Conservation (phyloP, 2,113 vertebrate species). For the Varanus komodoensis region DNA sequence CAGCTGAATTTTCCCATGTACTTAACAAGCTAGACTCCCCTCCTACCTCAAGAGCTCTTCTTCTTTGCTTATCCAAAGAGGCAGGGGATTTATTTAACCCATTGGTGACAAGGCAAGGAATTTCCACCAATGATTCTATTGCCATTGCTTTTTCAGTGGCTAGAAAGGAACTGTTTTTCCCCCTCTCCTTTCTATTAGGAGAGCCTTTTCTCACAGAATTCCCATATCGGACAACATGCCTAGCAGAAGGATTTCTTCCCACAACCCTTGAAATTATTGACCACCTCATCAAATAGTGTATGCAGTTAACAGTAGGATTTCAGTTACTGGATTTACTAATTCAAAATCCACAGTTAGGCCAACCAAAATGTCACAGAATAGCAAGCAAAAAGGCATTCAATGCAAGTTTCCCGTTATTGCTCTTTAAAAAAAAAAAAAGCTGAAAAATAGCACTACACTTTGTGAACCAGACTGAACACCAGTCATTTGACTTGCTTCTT, state of each 20-base stretch:
- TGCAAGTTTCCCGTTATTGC: neutral
- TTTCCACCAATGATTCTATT: neutral
- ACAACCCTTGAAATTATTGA: neutral
- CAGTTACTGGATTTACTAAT: neutral
- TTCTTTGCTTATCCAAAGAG: neutral
- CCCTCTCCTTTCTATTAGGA: neutral
- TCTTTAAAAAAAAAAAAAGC: neutral
- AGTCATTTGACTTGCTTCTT: neutral
- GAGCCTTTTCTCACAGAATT: neutral
- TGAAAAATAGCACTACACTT: neutral
- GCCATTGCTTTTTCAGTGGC: neutral
- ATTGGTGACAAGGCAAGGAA: neutral
- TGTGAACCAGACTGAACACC: neutral
- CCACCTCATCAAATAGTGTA: neutral
- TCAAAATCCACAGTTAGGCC: neutral
- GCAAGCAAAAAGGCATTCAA: neutral
- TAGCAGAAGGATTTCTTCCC: neutral
- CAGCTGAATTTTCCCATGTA: conserved; percentile 47
- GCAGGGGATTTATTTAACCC: conserved; percentile 5
- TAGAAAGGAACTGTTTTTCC: neutral
- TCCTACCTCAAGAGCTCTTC: conserved; percentile 20
- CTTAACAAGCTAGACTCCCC: conserved; percentile 31
- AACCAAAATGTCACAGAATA: neutral
- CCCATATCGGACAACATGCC: neutral
- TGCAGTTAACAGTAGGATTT: neutral